Evolutionary conservation across 1,140 invertebrate genomes (phyloP).

Genomic region (Zaprionus capensis): DNA sequence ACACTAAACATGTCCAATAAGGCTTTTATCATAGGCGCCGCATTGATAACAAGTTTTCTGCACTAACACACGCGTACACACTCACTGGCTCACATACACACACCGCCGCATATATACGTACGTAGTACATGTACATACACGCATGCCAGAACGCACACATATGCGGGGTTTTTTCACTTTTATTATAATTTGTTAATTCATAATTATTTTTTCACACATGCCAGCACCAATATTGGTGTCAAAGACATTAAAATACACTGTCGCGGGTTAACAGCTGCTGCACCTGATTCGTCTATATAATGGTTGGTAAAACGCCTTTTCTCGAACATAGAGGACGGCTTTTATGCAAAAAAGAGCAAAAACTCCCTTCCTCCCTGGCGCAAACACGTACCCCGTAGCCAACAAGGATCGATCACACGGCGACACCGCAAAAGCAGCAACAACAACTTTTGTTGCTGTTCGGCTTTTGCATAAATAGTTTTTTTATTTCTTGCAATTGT

Average conservation of each 20-base stretch:
- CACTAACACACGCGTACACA: slow-evolving; percentile 56
- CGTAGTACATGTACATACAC: slow-evolving; percentile 51
- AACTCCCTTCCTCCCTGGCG: slow-evolving; percentile 55
- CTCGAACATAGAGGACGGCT: slow-evolving; percentile 57
- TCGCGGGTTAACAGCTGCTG: slow-evolving; percentile 57
- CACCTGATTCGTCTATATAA: slow-evolving; percentile 20
- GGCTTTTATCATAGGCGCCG: slow-evolving; percentile 79
- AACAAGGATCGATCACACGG: slow-evolving; percentile 68
- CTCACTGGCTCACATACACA: slow-evolving; percentile 47
- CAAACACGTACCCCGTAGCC: slow-evolving; percentile 67
- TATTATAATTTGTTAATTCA: slow-evolving; percentile 60
- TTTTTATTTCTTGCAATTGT: slow-evolving; percentile 36
- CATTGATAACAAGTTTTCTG: slow-evolving; percentile 81
- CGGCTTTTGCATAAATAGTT: slow-evolving; percentile 67
- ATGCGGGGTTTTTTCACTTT: slow-evolving; percentile 67
- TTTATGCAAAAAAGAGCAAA: slow-evolving; percentile 64
- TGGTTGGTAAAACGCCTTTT: slow-evolving; percentile 59
- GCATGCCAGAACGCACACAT: slow-evolving; percentile 58
- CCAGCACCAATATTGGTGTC: slow-evolving; percentile 43
- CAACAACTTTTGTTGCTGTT: slow-evolving; percentile 70
- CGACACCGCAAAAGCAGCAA: slow-evolving; percentile 75
- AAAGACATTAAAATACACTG: slow-evolving; percentile 45
- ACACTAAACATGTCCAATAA: slow-evolving; percentile 73
- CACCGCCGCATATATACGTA: slow-evolving; percentile 24
- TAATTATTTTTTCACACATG: slow-evolving; percentile 48